A percentile compares a stretch with the other conserved stretches of the same genome.
Conservation (phyloP, 2,888 invertebrate genomes). For the Erebia aethiops region DNA sequence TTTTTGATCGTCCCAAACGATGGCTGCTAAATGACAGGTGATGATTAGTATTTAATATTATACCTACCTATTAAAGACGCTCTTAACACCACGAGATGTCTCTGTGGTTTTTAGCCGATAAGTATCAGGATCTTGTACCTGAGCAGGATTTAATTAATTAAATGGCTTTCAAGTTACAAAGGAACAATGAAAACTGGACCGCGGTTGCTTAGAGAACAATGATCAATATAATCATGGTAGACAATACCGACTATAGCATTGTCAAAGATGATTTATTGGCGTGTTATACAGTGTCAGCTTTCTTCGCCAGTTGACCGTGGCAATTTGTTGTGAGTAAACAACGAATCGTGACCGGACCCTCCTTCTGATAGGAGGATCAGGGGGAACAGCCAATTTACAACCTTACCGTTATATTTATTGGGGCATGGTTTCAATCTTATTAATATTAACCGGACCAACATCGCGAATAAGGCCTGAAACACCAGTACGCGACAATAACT, state of each 20-base stretch:
- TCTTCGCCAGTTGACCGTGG: constrained; percentile 58
- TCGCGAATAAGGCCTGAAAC: background rate
- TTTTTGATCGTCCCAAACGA: too few species aligned
- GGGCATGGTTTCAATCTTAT: constrained; percentile 23
- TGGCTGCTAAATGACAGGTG: too few species aligned
- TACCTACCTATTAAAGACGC: background rate
- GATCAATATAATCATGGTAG: constrained; percentile 23
- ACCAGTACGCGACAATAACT: background rate
- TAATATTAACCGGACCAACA: constrained; percentile 16
- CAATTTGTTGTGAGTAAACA: constrained; percentile 77
- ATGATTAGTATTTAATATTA: too few species aligned
- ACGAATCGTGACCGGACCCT: constrained; percentile 73
- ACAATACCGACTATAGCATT: constrained; percentile 33
- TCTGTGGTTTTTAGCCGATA: too few species aligned
- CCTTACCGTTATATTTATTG: constrained; percentile 66
- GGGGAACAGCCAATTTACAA: constrained; percentile 69
- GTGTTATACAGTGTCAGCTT: constrained; percentile 57
- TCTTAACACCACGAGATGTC: background rate
- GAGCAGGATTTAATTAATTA: background rate
- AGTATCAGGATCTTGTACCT: background rate
- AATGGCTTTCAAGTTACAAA: constrained; percentile 4
- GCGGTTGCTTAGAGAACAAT: constrained; percentile 15
- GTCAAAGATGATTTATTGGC: constrained; percentile 44
- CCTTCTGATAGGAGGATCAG: constrained; percentile 64
- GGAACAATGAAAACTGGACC: constrained; percentile 7